These are phyloP conservation scores for Sitta carolinensis DNA, from an alignment of 2,797 vertebrate species.

Conservation along the genomic window DNA sequence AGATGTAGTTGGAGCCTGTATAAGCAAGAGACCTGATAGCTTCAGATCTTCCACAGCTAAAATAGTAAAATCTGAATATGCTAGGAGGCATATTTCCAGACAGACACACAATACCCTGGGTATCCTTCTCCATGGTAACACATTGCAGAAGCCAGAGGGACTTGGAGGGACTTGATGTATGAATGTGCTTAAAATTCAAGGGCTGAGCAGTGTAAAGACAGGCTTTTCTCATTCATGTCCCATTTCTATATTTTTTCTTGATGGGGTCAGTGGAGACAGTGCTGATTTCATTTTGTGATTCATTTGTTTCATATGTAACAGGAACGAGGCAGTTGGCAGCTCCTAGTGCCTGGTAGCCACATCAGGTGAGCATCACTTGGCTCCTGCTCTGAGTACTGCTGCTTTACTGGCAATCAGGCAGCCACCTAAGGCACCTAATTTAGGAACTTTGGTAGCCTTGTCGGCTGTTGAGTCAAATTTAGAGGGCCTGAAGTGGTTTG, in stretches of 20 bases:
- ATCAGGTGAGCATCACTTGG: background rate
- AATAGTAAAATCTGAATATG: background rate
- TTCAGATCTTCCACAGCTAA: background rate
- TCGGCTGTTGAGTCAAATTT: background rate
- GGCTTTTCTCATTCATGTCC: background rate
- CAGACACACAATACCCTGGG: background rate
- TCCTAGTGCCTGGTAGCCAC: accelerated
- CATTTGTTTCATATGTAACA: background rate
- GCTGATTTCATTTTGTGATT: background rate
- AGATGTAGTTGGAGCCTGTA: background rate
- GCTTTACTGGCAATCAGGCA: background rate
- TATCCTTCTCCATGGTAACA: background rate
- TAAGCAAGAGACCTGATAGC: background rate
- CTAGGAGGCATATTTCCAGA: background rate
- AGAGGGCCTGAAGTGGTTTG: background rate
- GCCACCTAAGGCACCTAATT: background rate
- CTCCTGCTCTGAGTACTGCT: background rate
- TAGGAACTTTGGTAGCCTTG: background rate
- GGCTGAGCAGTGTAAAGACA: background rate
- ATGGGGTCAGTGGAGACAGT: background rate
- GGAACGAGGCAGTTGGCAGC: background rate
- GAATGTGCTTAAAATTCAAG: background rate
- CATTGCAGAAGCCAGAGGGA: background rate
- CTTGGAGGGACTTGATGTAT: background rate
- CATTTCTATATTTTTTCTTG: background rate